Evolutionary conservation across 2,113 vertebrate genomes (phyloP), one percentile per base, ranked within the genome.

Genomic region (Peromyscus maniculatus): DNA sequence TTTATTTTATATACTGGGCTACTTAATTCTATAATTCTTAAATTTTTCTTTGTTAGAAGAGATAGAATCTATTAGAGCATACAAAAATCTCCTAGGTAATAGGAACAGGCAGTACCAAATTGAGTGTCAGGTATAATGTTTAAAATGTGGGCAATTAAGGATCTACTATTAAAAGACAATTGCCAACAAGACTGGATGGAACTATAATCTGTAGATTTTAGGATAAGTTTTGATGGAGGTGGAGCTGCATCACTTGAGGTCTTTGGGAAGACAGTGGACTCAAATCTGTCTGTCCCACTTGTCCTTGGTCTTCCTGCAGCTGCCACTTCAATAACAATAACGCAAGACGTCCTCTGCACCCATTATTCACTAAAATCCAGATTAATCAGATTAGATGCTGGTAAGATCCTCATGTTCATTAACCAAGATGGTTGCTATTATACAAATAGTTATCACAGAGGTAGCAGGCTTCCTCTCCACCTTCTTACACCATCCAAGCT

Each of bases 91-190:
- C 22, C 8, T 55, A 71, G 39, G 16, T 75, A 28, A 66, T 43
- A 69, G 24, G 33, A 92, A 75, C 55, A 59, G 31, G 52, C 62
- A 74, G 39, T 62, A 33, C 69, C 17, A 69, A 75, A 87, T 67
- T 67, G 80, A 96, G 82, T 87, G 80, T 52, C 49, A 28, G 10
- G 16, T 16, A 62, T 88, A 90, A 94, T 75, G 11, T 87, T 71
- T 78, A 91, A 94, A 89, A 71, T 80, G 13, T 84, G 62, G 77
- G 21, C 5, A 93, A 84, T 62, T 87, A 89, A 87, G 28, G 2
- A 28, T 89, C 86, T 74, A 8, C n/a, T 74, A 36, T 66, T 69
- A 62, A 24, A 82, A 72, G 16, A 77, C 64, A 91, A 86, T 84
- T 88, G 75, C 43, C 52, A 16, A 49, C 39, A 88, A 84, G 36